Conservation (phyloP, 2,113 vertebrate genomes). For the Rostratula benghalensis region DNA sequence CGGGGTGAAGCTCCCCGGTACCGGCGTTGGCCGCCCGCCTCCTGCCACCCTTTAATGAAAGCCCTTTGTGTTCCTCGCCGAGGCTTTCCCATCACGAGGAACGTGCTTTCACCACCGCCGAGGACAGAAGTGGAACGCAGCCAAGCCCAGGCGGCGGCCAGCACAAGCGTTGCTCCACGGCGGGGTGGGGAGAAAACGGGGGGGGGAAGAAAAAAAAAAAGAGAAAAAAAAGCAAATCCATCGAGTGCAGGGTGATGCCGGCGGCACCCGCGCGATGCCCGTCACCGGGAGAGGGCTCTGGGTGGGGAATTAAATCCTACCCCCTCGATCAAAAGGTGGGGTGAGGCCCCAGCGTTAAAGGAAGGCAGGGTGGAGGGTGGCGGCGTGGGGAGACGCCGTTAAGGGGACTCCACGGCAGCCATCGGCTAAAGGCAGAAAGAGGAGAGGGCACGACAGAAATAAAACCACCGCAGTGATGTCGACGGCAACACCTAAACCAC, state of each 20-base stretch:
- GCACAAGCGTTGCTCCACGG: background rate
- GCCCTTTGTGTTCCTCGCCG: background rate
- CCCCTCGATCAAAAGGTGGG: background rate
- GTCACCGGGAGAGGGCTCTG: accelerated
- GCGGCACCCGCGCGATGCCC: accelerated
- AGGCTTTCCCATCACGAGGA: slow-evolving; percentile 35
- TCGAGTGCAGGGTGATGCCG: accelerated
- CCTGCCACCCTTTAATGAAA: background rate
- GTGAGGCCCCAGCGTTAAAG: accelerated
- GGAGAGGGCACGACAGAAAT: background rate
- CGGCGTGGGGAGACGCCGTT: background rate
- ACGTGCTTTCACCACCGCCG: background rate
- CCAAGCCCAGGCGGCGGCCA: background rate
- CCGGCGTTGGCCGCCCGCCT: background rate
- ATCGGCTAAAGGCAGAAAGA: background rate
- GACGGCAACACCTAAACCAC: background rate
- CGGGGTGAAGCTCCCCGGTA: background rate
- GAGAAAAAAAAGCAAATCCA: background rate
- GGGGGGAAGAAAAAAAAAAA: background rate
- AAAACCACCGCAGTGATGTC: background rate
- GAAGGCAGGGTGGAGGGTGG: accelerated
- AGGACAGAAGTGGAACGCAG: slow-evolving; percentile 3
- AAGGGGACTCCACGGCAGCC: background rate
- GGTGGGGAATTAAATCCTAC: background rate
- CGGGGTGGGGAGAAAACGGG: no score